Evolutionary conservation across 2,888 invertebrate genomes (phyloP).

Genomic region (Digitonthophagus gazella): DNA sequence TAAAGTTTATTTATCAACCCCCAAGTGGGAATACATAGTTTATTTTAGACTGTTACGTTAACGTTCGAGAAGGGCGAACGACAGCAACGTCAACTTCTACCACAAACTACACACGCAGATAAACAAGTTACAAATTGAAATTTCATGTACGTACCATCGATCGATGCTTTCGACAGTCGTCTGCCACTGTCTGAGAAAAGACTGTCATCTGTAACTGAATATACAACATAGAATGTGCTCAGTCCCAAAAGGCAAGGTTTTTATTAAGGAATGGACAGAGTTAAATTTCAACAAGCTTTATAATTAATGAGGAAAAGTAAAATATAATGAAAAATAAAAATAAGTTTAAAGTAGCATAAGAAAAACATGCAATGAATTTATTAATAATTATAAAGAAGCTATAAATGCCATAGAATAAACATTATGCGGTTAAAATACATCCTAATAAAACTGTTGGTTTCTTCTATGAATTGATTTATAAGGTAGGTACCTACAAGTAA

Average conservation of each 20-base stretch:
- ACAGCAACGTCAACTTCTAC: background rate
- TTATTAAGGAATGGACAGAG: conserved; percentile 3
- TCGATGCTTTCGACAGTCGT: conserved; percentile 51
- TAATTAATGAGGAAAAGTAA: too few relatives aligned
- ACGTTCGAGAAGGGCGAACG: background rate
- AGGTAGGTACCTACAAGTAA: too few relatives aligned
- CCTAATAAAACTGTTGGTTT: too few relatives aligned
- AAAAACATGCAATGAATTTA: too few relatives aligned
- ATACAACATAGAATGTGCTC: conserved; percentile 19
- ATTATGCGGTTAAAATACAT: too few relatives aligned
- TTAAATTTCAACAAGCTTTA: too few relatives aligned
- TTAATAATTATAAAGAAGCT: too few relatives aligned
- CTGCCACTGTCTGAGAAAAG: conserved; percentile 51
- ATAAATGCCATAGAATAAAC: too few relatives aligned
- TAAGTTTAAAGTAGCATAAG: too few relatives aligned
- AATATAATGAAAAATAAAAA: too few relatives aligned
- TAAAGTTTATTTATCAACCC: background rate
- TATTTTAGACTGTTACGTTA: background rate
- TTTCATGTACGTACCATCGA: conserved; percentile 49
- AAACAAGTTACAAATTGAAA: background rate
- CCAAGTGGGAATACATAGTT: background rate
- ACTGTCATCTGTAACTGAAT: conserved; percentile 53
- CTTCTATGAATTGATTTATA: too few relatives aligned
- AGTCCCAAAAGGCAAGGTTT: background rate
- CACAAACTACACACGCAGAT: background rate